Evolutionary conservation across 2,797 vertebrate genomes (phyloP).

Genomic region (Bryconaethiops microstoma): DNA sequence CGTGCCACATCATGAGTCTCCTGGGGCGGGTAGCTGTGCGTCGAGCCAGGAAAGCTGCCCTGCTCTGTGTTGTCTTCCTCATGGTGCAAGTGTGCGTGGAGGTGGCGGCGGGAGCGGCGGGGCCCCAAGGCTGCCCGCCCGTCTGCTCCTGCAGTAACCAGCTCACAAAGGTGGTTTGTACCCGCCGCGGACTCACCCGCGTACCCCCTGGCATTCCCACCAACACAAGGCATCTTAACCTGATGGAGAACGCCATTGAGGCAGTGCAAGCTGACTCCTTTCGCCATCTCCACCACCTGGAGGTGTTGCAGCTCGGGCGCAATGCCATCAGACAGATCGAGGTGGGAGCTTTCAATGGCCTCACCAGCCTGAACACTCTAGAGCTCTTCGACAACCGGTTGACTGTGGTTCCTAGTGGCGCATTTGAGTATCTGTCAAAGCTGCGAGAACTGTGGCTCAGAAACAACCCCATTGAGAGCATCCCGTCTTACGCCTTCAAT

Average conservation of each 20-base stretch:
- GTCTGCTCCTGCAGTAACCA: conserved; percentile 98
- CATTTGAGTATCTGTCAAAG: conserved; percentile 97
- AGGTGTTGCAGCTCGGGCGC: conserved; percentile 95
- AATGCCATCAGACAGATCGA: conserved; percentile 97
- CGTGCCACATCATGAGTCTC: conserved; percentile 99
- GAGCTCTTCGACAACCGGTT: conserved; percentile 97
- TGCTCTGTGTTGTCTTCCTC: conserved; percentile 92
- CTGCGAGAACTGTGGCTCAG: conserved; percentile 95
- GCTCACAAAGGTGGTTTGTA: conserved; percentile 98
- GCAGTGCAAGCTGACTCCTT: conserved; percentile 97
- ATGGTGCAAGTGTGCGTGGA: conserved; percentile 87
- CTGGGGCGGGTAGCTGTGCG: conserved; percentile 97
- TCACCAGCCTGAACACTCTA: conserved; percentile 96
- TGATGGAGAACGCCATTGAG: conserved; percentile 98
- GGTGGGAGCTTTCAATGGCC: conserved; percentile 97
- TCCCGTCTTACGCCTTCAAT: conserved; percentile 98
- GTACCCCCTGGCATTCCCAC: conserved; percentile 94
- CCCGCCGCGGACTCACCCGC: conserved; percentile 88
- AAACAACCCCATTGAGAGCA: conserved; percentile 98
- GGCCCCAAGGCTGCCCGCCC: conserved; percentile 92
- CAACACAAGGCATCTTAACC: conserved; percentile 96
- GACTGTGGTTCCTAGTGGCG: conserved; percentile 95
- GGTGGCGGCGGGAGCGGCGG: conserved; percentile 84
- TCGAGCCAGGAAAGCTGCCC: conserved; percentile 93
- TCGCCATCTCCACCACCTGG: conserved; percentile 95